A percentile compares a stretch with the other conserved stretches of the same genome.
Evolutionary conservation across 2,888 invertebrate species (phyloP).

Genomic region (Nephrocerus scutellatus): DNA sequence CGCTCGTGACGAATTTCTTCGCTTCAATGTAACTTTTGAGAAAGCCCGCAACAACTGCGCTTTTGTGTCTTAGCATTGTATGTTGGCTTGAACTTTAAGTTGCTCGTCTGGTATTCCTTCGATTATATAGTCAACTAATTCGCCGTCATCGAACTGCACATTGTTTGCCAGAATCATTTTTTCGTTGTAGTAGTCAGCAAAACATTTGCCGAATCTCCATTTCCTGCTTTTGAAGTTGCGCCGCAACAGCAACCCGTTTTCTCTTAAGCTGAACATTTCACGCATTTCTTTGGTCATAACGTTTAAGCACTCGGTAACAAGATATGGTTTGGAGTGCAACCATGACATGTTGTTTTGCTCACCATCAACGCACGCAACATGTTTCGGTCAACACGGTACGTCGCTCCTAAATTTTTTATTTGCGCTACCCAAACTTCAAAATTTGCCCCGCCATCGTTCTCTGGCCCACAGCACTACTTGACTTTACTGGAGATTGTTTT

Average conservation of each 20-base stretch:
- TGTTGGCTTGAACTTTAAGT: constrained; percentile 12
- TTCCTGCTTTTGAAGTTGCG: constrained; percentile 15
- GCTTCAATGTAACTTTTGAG: too few species aligned
- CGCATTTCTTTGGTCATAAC: neutral
- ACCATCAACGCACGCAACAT: too few species aligned
- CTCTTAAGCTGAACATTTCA: constrained; percentile 1
- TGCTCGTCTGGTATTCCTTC: constrained; percentile 18
- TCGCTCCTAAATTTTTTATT: too few species aligned
- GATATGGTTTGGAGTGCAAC: too few species aligned
- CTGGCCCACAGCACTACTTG: too few species aligned
- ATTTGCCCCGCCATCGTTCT: too few species aligned
- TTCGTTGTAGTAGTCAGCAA: constrained; percentile 15
- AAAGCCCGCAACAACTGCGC: constrained; percentile 14
- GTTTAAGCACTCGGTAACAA: neutral
- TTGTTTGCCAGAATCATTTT: constrained; percentile 14
- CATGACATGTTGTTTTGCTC: too few species aligned
- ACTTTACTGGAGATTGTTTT: too few species aligned
- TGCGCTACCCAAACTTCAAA: too few species aligned
- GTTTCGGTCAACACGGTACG: too few species aligned
- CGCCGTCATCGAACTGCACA: constrained; percentile 10
- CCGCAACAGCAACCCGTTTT: constrained; percentile 13
- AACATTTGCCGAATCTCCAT: constrained; percentile 13
- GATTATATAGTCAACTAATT: constrained; percentile 19
- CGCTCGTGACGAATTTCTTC: too few species aligned
- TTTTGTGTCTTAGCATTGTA: constrained; percentile 14